phyloP scores from a whole-genome alignment of 2,797 vertebrate genomes.

The Picus viridis region DNA sequence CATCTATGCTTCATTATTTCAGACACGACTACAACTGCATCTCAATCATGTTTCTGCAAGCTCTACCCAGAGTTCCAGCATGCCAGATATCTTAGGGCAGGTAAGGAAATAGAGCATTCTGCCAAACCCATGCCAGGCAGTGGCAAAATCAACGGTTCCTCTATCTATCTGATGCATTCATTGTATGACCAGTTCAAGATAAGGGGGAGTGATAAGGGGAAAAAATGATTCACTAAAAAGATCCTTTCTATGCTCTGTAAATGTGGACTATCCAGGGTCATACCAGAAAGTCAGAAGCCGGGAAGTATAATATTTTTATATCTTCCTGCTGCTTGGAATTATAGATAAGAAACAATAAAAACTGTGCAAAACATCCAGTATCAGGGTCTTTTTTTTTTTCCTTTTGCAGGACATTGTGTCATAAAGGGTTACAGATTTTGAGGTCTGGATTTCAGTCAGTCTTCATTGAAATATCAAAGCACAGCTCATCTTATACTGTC shows the following conservation, averaged over 20 bases:
- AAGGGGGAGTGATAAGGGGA: background rate
- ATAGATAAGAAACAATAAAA: background rate
- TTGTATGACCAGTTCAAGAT: background rate
- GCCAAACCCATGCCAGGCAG: background rate
- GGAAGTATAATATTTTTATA: background rate
- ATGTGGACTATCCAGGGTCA: background rate
- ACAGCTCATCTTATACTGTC: background rate
- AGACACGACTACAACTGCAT: background rate
- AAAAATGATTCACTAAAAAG: background rate
- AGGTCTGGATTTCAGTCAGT: background rate
- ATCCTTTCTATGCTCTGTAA: background rate
- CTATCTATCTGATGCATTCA: background rate
- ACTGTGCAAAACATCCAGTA: background rate
- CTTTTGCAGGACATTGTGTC: background rate
- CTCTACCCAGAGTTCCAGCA: background rate
- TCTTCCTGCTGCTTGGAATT: background rate
- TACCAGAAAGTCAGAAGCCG: background rate
- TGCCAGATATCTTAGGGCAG: background rate
- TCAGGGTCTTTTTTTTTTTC: background rate
- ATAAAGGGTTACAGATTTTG: background rate
- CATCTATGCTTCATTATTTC: background rate
- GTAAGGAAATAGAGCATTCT: background rate
- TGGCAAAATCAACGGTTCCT: background rate
- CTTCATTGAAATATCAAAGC: background rate
- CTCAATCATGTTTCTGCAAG: background rate